Evolutionary conservation across 2,113 vertebrate genomes (phyloP).

Genomic region (Saguinus imperator): DNA sequence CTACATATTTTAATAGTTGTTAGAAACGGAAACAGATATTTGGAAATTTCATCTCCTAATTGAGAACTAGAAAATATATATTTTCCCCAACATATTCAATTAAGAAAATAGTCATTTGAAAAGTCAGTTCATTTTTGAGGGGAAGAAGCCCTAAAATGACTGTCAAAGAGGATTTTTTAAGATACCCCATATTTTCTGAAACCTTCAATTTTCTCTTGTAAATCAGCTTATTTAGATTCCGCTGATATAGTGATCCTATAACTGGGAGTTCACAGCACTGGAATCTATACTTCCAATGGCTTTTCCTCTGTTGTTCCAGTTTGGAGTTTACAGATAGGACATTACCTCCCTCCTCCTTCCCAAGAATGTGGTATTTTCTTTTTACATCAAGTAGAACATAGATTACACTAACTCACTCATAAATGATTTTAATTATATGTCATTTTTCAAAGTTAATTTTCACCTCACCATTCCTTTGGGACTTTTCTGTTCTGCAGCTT

Average conservation of each 20-base stretch:
- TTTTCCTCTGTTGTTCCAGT: neutral
- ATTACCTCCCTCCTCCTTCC: neutral
- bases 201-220: neutral
- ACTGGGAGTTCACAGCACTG: neutral
- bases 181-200: neutral
- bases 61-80: neutral
- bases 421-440: constrained; percentile 6
- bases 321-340: neutral
- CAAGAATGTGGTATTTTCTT: neutral
- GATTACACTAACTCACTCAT: neutral
- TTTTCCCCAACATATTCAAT: neutral
- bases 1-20: neutral
- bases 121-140: neutral
- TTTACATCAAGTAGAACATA: neutral
- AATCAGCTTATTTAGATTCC: neutral
- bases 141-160: neutral
- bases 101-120: neutral
- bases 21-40: neutral
- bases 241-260: neutral
- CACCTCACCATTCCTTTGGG: neutral
- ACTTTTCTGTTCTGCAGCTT: neutral
- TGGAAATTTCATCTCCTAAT: neutral
- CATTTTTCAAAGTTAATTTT: constrained; percentile 15
- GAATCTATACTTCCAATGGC: neutral
- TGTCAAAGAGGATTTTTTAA: neutral